phyloP scores from a whole-genome alignment of 2,797 vertebrate species.

The Neoniphon sammara region DNA sequence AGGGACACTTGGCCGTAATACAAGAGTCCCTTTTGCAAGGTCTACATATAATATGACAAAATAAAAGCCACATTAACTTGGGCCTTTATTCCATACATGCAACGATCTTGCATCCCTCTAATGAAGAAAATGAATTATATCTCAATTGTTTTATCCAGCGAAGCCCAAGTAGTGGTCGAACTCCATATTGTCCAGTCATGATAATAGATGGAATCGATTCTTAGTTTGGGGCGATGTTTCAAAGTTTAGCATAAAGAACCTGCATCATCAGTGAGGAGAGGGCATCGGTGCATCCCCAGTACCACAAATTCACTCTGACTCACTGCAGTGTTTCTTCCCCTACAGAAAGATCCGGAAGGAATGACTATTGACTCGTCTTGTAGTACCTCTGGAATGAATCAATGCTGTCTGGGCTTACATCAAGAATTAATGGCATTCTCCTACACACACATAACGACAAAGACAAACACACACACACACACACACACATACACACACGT shows the following conservation, averaged over 20 bases:
- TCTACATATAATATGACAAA: conserved; percentile 30
- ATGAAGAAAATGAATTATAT: conserved; percentile 35
- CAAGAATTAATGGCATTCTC: conserved; percentile 69
- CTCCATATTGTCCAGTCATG: conserved; percentile 46
- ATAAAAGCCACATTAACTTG: background rate
- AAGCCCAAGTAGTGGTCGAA: conserved; percentile 45
- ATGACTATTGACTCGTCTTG: conserved; percentile 68
- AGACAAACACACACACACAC: conserved; percentile 42
- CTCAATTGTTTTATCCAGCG: conserved; percentile 43
- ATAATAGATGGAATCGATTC: conserved; percentile 48
- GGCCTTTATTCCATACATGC: background rate
- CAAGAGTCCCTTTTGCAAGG: conserved; percentile 45
- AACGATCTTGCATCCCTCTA: conserved; percentile 38
- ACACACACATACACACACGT: conserved; percentile 65
- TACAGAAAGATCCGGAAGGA: conserved; percentile 69
- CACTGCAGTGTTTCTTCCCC: conserved; percentile 59
- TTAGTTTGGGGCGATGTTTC: conserved; percentile 37
- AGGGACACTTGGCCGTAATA: conserved; percentile 9
- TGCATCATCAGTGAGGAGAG: conserved; percentile 50
- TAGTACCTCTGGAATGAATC: conserved; percentile 73
- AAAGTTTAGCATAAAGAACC: conserved; percentile 41
- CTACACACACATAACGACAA: conserved; percentile 28
- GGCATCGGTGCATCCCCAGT: conserved; percentile 68
- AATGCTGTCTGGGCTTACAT: conserved; percentile 76
- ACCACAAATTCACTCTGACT: conserved; percentile 59